phyloP scores from a whole-genome alignment of 1,140 invertebrate species.

The Lasioglossum baleicum region DNA sequence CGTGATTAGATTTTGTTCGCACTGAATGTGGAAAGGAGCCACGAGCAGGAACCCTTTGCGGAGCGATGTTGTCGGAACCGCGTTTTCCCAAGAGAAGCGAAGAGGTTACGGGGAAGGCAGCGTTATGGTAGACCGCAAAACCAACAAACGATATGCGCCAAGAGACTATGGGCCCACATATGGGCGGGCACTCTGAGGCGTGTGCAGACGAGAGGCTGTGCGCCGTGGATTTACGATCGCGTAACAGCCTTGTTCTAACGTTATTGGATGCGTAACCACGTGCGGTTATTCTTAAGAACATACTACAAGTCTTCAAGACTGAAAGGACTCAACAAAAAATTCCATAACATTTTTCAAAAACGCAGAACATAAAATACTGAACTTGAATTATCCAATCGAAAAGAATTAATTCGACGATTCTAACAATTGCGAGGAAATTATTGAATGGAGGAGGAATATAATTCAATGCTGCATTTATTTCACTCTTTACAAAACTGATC shows the following conservation, averaged over 20 bases:
- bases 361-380: no score
- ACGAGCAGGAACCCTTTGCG: slow-evolving; percentile 51
- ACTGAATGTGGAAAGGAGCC: slow-evolving; percentile 36
- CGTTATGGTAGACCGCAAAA: slow-evolving; percentile 74
- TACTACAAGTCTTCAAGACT: no score
- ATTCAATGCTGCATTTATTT: no score
- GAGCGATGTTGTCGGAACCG: slow-evolving; percentile 52
- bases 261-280: not conserved
- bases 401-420: no score
- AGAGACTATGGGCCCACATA: slow-evolving; percentile 52
- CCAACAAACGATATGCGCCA: slow-evolving; percentile 73
- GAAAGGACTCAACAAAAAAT: no score
- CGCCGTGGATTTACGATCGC: slow-evolving; percentile 6
- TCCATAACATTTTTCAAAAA: no score
- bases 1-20: slow-evolving; percentile 58
- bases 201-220: slow-evolving; percentile 3
- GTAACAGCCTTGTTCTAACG: not conserved
- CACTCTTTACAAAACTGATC: no score
- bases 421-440: no score
- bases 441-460: no score
- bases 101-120: slow-evolving; percentile 62
- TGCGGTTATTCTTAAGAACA: not conserved
- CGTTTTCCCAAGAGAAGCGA: slow-evolving; percentile 64
- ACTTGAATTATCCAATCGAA: no score
- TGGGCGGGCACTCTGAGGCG: slow-evolving; percentile 31